phyloP scores from a whole-genome alignment of 1,140 invertebrate genomes.

The Nebria ingens region DNA sequence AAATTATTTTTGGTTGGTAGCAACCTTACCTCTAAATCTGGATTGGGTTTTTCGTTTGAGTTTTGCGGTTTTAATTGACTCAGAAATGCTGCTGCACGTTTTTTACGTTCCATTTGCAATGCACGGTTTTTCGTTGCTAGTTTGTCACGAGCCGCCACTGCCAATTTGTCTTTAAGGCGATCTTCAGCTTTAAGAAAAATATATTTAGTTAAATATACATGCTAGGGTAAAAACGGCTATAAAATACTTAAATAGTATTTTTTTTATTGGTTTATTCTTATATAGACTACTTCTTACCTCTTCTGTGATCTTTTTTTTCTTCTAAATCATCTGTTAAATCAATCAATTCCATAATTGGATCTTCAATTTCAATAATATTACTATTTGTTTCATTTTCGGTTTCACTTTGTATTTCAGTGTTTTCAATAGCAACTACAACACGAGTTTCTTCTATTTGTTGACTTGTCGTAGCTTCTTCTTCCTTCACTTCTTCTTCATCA shows the following conservation, averaged over 20 bases:
- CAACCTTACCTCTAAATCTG: not conserved
- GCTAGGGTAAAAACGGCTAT: not conserved
- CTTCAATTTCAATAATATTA: constrained; percentile 21
- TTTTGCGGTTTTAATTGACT: constrained; percentile 18
- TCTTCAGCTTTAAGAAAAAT: constrained; percentile 42
- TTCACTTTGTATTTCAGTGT: constrained; percentile 25
- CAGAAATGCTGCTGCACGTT: constrained; percentile 50
- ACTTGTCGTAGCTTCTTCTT: constrained; percentile 16
- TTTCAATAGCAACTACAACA: constrained; percentile 12
- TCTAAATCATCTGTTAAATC: constrained; percentile 41
- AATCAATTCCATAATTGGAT: constrained; percentile 37
- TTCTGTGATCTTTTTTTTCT: constrained; percentile 19
- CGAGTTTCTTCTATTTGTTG: constrained; percentile 21
- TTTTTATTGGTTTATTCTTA: not conserved
- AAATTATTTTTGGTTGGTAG: not conserved
- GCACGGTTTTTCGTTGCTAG: constrained; percentile 50
- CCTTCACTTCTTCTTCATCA: constrained; percentile 44
- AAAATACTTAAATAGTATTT: not conserved
- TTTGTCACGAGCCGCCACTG: constrained; percentile 48
- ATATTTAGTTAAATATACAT: not conserved
- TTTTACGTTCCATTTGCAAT: constrained; percentile 59
- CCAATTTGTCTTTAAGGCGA: constrained; percentile 50
- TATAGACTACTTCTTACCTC: constrained; percentile 18
- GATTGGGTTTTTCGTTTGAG: not conserved
- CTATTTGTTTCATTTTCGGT: constrained; percentile 23